Evolutionary conservation across 2,888 invertebrate genomes (phyloP), one percentile per base, ranked within the genome.

Genomic region (Nemurella pictetii): DNA sequence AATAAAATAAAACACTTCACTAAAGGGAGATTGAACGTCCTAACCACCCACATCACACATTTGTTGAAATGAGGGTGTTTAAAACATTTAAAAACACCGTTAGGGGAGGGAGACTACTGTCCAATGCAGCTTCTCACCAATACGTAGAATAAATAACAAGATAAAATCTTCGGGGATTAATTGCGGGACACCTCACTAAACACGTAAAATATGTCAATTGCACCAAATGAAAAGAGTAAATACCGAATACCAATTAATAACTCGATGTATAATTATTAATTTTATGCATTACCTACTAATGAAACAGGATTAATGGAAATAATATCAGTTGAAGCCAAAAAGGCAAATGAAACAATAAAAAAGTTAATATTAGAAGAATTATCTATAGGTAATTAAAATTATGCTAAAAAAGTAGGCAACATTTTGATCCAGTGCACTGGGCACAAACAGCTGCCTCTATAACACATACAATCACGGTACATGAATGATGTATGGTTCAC

Each of bases 221-320:
- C n/a, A n/a, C n/a, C 55, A 7, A 12, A 20, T 55, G 9, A 55
- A 15, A 55, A 55, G 2, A 55, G 1, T 20, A 55, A 55, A 55
- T 55, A 20, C 55, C 32, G 9, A 55, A 32, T 55, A 20, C 20
- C 9, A 55, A 12, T 55, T 55, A 55, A 15, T 55, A 55, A 55
- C 55, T 55, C 55, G 3, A n/a, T 55, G 55, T 55, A 55, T 55
- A 55, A 55, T 55, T 55, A 55, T 55, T n/a, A 20, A 20, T 55
- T 2, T 55, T 55, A 55, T 20, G 55, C 55, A 55, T 55, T 55
- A 55, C 55, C 27, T 75, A 75, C 27, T 7, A 2, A 28, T 75
- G 28, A 75, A 75, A 75, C 28, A 75, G 28, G 75, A 75, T 75
- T 75, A 75, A 28, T 26, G 75, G 75, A 75, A 75, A 75, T 27